These are phyloP conservation scores for Ernsta delagoae DNA, from an alignment of 2,888 invertebrate genomes.

Conservation along the genomic window DNA sequence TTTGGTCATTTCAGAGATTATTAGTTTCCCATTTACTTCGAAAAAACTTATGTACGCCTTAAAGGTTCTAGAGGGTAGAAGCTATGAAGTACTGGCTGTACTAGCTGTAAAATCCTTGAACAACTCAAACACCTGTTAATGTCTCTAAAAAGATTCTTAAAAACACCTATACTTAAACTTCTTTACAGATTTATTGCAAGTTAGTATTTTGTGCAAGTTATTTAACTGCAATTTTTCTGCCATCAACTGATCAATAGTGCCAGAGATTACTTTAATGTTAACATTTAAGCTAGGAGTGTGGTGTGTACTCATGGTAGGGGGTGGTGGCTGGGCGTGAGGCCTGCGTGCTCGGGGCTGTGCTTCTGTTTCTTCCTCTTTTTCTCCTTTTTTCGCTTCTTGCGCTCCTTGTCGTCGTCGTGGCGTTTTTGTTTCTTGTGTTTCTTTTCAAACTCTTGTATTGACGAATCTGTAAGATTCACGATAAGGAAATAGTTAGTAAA, in stretches of 20 bases:
- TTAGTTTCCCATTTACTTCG: too few relatives aligned
- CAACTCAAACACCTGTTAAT: too few relatives aligned
- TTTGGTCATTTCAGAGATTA: too few relatives aligned
- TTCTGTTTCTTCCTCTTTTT: slow-evolving; percentile 98
- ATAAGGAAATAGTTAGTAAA: too few relatives aligned
- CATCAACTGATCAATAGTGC: not conserved
- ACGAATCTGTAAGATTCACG: slow-evolving; percentile 75
- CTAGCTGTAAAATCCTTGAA: too few relatives aligned
- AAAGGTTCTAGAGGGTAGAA: too few relatives aligned
- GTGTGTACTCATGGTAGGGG: slow-evolving; percentile 59
- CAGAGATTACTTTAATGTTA: not conserved
- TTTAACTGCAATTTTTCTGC: not conserved
- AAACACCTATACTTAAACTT: too few relatives aligned
- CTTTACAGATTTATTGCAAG: too few relatives aligned
- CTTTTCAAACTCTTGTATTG: slow-evolving; percentile 94
- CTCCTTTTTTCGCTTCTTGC: slow-evolving; percentile 97
- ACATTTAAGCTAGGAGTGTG: not conserved
- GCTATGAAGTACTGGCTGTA: too few relatives aligned
- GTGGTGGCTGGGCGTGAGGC: slow-evolving; percentile 82
- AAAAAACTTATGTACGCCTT: too few relatives aligned
- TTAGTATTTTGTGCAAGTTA: too few relatives aligned
- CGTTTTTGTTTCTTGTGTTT: slow-evolving; percentile 97
- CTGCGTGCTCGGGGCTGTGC: slow-evolving; percentile 95
- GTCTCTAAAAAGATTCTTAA: too few relatives aligned
- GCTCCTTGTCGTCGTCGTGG: slow-evolving; percentile 96